Conservation (phyloP, 2,797 vertebrate species). For the Fistularia tabacaria region DNA sequence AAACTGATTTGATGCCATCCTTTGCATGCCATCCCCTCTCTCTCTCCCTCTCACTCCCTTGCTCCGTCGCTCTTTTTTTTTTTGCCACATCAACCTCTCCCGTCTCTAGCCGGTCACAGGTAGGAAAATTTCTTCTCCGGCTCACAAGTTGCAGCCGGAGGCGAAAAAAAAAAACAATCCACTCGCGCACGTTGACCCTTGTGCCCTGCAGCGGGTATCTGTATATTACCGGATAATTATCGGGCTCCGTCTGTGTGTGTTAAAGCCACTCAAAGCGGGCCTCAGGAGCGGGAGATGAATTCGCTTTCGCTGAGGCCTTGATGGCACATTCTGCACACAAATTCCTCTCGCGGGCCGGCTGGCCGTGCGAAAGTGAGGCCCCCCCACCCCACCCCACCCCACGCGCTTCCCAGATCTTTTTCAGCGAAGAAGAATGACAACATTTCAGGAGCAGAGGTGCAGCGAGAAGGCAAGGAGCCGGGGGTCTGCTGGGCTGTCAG, state of each 20-base stretch:
- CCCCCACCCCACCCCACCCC: constrained; percentile 21
- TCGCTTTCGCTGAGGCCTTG: constrained; percentile 32
- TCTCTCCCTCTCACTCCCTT: constrained; percentile 1
- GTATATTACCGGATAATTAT: too few relatives aligned
- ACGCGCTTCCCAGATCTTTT: constrained; percentile 37
- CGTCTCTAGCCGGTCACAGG: neutral
- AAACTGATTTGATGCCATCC: constrained; percentile 57
- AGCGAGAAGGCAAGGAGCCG: too few relatives aligned
- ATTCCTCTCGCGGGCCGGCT: constrained; percentile 28
- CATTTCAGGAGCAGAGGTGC: constrained; percentile 16
- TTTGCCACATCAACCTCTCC: neutral
- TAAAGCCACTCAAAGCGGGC: neutral
- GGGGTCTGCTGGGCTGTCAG: too few relatives aligned
- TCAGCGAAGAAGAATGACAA: constrained; percentile 50
- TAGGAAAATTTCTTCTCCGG: neutral
- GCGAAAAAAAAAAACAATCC: too few relatives aligned
- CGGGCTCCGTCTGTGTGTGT: too few relatives aligned
- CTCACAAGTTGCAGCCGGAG: neutral
- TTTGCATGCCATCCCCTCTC: constrained; percentile 39
- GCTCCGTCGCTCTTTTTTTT: neutral
- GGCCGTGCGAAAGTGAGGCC: constrained; percentile 25
- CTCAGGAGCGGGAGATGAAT: constrained; percentile 32
- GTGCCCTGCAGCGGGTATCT: too few relatives aligned
- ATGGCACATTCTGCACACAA: constrained; percentile 20
- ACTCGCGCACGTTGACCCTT: too few relatives aligned